Evolutionary conservation across 2,888 invertebrate species (phyloP), one percentile per base, ranked within the genome.

Genomic region (Mimumesa dahlbomi): DNA sequence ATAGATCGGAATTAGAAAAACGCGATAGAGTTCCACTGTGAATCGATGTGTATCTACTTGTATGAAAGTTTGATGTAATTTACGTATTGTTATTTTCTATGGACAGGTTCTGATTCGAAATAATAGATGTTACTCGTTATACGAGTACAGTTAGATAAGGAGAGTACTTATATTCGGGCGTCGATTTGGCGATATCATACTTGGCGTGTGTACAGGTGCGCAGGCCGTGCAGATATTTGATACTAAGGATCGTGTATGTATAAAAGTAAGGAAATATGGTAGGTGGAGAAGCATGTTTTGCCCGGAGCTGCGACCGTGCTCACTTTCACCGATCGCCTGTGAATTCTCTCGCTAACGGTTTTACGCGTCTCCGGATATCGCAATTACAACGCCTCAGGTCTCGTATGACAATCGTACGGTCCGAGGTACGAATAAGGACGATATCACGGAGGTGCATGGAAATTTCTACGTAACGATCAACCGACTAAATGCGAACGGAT

Each of bases 301-400:
- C 50, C 19, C 40, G 14, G 7, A 31, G 21, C 18, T 22, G 42
- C 43, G 42, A 48, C 25, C 45, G 34, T 22, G 43, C 50, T 72
- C 59, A 72, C 71, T 72, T 72, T 72, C 71, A 72, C 71, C 58
- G 68, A 54, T 70, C 65, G 31, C 49, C 53, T 48, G 31, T 11
- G 50, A 21, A 14, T 40, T 16, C 16, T 40, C 6, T 6, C 40
- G 40, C 9, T 40, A 14, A 40, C 16, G 40, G 16, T 2, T 16
- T 6, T 40, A n/a, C n/a, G n/a, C n/a, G n/a, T n/a, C n/a, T n/a
- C n/a, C n/a, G n/a, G n/a, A n/a, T n/a, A n/a, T n/a, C n/a, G n/a
- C n/a, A n/a, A n/a, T n/a, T n/a, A n/a, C n/a, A n/a, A n/a, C n/a
- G n/a, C n/a, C n/a, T n/a, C n/a, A n/a, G n/a, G n/a, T n/a, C n/a